Conservation (phyloP, 2,888 invertebrate genomes). For the Agrypnus murinus region DNA sequence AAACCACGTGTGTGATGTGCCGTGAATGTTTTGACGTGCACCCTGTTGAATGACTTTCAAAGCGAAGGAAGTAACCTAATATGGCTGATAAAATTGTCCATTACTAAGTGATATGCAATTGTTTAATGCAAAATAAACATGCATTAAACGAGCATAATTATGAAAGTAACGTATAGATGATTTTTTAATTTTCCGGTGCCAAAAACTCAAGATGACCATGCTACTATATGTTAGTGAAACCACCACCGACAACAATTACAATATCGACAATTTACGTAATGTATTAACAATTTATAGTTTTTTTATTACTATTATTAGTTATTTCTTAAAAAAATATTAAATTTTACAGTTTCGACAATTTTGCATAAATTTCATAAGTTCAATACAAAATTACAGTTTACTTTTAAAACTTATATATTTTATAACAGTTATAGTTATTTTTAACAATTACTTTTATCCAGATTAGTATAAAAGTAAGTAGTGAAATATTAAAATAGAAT, state of each 20-base stretch:
- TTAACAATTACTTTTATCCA: too few species aligned
- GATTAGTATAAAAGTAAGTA: too few species aligned
- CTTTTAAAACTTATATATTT: too few species aligned
- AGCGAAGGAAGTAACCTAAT: conserved; percentile 35
- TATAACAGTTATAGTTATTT: too few species aligned
- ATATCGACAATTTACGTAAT: conserved; percentile 29
- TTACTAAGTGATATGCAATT: background rate
- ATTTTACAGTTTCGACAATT: too few species aligned
- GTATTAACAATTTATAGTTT: conserved; percentile 21
- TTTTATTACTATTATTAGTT: too few species aligned
- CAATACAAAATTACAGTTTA: too few species aligned
- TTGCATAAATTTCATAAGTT: too few species aligned
- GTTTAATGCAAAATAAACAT: background rate
- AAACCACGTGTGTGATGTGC: conserved; percentile 7
- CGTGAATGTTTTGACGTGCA: conserved; percentile 20
- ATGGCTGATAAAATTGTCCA: conserved; percentile 10
- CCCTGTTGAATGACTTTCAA: conserved; percentile 29
- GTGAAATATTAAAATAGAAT: too few species aligned
- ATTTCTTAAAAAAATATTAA: too few species aligned
- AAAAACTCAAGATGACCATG: background rate
- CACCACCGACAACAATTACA: conserved; percentile 14
- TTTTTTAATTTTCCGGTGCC: background rate
- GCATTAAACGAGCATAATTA: background rate
- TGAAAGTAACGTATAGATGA: conserved; percentile 6
- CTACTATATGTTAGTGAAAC: conserved; percentile 23